Conservation (phyloP, 2,797 vertebrate species). For the Onychomys torridus region DNA sequence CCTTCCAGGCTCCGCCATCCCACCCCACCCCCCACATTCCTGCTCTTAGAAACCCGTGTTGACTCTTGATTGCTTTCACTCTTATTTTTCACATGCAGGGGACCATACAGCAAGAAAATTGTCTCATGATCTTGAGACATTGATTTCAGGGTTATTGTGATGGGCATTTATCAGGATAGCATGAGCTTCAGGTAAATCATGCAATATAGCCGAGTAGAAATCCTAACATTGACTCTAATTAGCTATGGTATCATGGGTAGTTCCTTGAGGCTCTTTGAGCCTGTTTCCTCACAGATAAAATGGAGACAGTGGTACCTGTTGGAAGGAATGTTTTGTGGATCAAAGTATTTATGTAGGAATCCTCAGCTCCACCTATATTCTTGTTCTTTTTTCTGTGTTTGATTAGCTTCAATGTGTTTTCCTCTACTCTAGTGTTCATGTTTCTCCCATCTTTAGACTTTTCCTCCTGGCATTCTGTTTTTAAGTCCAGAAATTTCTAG, state of each 20-base stretch:
- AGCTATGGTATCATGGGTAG: neutral
- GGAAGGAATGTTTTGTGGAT: neutral
- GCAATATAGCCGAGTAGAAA: neutral
- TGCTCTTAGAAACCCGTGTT: neutral
- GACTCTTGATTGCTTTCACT: neutral
- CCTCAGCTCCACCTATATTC: neutral
- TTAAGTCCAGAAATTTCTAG: neutral
- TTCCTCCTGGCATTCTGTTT: neutral
- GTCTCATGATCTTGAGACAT: neutral
- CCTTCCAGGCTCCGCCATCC: too few species aligned
- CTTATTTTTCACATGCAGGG: neutral
- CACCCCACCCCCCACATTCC: too few species aligned
- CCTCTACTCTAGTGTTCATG: neutral
- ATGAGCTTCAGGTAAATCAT: neutral
- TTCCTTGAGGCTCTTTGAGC: neutral
- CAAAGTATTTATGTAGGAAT: neutral
- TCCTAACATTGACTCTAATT: neutral
- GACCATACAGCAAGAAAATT: neutral
- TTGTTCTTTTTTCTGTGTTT: neutral
- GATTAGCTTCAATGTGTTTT: neutral
- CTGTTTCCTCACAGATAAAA: neutral
- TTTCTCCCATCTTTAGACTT: slow-evolving; percentile 37
- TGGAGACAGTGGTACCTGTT: neutral
- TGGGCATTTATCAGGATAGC: neutral
- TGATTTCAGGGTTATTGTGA: neutral